Evolutionary conservation across 2,888 invertebrate species (phyloP).

Genomic region (Melikaiella ostensackeni): DNA sequence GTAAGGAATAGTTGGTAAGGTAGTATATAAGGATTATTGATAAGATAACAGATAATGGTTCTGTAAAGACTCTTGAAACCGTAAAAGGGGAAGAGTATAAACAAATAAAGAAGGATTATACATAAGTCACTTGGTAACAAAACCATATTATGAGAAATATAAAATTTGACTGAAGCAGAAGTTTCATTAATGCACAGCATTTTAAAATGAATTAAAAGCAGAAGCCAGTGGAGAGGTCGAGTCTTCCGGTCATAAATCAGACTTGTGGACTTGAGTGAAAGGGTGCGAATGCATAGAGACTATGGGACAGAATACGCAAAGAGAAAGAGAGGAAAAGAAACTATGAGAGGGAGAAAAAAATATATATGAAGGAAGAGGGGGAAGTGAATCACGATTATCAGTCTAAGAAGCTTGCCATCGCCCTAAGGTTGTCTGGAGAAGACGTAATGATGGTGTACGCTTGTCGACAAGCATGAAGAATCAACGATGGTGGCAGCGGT

Average conservation of each 20-base stretch:
- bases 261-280: slow-evolving; percentile 14
- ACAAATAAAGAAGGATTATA: too few relatives aligned
- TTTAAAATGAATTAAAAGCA: not conserved
- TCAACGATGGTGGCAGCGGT: slow-evolving; percentile 14
- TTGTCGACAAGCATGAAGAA: slow-evolving; percentile 26
- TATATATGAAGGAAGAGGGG: not conserved
- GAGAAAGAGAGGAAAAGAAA: slow-evolving; percentile 7
- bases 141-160: too few relatives aligned
- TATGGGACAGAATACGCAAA: slow-evolving; percentile 6
- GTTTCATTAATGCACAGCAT: not conserved
- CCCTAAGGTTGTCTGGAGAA: slow-evolving; percentile 45
- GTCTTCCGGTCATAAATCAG: slow-evolving; percentile 33
- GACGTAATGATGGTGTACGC: slow-evolving; percentile 44
- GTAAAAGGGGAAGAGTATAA: too few relatives aligned
- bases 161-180: too few relatives aligned
- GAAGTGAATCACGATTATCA: slow-evolving; percentile 32
- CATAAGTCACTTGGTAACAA: too few relatives aligned
- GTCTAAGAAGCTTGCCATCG: slow-evolving; percentile 41
- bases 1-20: too few relatives aligned
- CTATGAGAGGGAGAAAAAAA: slow-evolving; percentile 40
- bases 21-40: too few relatives aligned
- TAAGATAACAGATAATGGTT: too few relatives aligned
- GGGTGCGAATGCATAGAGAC: slow-evolving; percentile 10
- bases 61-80: too few relatives aligned
- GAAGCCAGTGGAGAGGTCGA: not conserved